Evolutionary conservation across 2,113 vertebrate genomes (phyloP).

Genomic region (Corythornis cristatus): DNA sequence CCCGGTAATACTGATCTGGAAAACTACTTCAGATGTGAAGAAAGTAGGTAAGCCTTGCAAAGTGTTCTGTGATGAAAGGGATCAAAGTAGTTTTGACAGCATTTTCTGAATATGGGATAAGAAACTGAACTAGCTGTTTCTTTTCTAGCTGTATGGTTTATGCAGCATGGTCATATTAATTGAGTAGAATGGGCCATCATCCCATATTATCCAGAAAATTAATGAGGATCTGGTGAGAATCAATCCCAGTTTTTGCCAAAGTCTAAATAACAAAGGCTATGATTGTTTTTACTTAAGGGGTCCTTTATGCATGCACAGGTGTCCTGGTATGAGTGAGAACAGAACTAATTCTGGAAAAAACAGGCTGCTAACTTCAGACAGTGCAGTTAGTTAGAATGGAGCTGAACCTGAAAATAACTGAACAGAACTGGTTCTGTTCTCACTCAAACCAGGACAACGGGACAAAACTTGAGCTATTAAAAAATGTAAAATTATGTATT

Average conservation of each 20-base stretch:
- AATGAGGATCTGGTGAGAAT: not conserved
- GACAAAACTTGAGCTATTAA: not conserved
- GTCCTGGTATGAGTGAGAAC: too few species aligned
- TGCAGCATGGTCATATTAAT: not conserved
- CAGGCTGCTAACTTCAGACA: too few species aligned
- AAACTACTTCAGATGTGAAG: not conserved
- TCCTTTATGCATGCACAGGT: not conserved
- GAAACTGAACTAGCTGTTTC: not conserved
- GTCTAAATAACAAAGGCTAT: not conserved
- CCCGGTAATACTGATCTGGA: not conserved
- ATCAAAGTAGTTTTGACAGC: not conserved
- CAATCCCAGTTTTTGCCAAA: not conserved
- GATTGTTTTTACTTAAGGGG: not conserved
- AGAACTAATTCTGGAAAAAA: too few species aligned
- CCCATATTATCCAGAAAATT: not conserved
- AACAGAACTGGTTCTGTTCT: too few species aligned
- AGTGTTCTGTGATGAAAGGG: not conserved
- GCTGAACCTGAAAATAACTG: too few species aligned
- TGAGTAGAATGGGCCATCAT: not conserved
- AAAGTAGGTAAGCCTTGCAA: not conserved
- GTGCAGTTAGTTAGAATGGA: too few species aligned
- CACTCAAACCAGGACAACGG: too few species aligned
- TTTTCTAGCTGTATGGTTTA: not conserved
- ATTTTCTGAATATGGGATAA: not conserved
- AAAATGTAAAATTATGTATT: not conserved